phyloP scores from a whole-genome alignment of 2,113 vertebrate genomes.

The Grammomys surdaster region DNA sequence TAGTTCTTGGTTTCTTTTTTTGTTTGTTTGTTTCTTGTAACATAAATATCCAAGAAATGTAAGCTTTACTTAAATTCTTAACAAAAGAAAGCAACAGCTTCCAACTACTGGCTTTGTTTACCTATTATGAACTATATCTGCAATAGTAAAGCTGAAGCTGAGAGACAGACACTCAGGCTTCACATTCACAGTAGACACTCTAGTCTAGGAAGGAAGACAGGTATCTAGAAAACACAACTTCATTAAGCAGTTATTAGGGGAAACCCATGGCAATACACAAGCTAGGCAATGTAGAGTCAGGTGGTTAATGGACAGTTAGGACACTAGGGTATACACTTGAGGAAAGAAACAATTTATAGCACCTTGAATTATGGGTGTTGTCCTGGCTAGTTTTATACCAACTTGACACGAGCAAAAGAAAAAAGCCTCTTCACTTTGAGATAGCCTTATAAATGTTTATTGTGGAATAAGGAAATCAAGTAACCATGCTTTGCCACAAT shows the following conservation, averaged over 20 bases:
- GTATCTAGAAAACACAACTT: neutral
- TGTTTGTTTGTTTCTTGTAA: neutral
- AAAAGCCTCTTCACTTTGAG: neutral
- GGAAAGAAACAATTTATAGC: neutral
- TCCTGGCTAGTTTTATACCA: neutral
- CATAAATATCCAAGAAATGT: too few relatives aligned
- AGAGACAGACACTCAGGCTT: fast-evolving
- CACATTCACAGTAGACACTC: neutral
- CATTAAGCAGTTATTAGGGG: too few relatives aligned
- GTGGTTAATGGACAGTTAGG: neutral
- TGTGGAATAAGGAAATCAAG: neutral
- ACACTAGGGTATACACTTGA: neutral
- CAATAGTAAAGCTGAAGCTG: neutral
- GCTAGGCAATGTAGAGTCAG: neutral
- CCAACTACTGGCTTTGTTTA: neutral
- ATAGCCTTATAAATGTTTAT: neutral
- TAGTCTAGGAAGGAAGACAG: too few relatives aligned
- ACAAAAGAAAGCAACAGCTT: too few relatives aligned
- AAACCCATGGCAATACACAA: neutral
- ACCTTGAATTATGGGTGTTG: neutral
- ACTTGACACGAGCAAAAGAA: neutral
- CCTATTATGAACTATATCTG: neutral
- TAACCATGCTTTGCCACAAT: neutral
- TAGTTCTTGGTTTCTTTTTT: neutral
- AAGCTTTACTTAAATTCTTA: neutral